Evolutionary conservation across 1,140 invertebrate species (phyloP).

Genomic region (Chlorops oryzae): DNA sequence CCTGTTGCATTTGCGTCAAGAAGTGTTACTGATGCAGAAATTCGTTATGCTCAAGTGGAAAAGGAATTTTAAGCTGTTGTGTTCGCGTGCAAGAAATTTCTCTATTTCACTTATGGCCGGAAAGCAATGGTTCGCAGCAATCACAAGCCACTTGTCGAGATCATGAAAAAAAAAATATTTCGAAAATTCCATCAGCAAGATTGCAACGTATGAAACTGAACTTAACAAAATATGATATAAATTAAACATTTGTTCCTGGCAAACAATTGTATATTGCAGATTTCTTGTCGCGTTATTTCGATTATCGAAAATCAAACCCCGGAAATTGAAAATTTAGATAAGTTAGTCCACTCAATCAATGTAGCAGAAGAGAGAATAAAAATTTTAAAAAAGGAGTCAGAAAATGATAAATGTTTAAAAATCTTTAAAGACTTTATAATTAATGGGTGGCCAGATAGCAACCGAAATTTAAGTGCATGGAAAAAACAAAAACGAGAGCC

Average conservation of each 20-base stretch:
- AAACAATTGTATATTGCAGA: constrained; percentile 34
- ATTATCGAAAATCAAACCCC: not conserved
- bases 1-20: no score
- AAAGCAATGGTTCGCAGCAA: no score
- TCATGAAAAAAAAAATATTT: no score
- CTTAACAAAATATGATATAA: constrained; percentile 40
- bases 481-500: constrained; percentile 9
- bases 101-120: no score
- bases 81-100: no score
- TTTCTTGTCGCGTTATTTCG: constrained; percentile 26
- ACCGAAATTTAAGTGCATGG: not conserved
- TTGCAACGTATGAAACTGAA: no score
- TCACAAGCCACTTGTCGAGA: no score
- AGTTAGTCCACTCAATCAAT: constrained; percentile 14
- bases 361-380: constrained; percentile 2
- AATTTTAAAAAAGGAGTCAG: not conserved
- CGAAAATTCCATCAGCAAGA: no score
- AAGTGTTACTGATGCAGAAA: no score
- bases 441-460: constrained; percentile 1
- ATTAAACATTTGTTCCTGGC: constrained; percentile 26
- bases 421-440: not conserved
- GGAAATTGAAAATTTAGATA: constrained; percentile 3
- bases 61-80: no score
- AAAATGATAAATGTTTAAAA: no score
- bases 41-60: no score